Evolutionary conservation across 2,797 vertebrate species (phyloP).

Genomic region (Sphenodon punctatus): DNA sequence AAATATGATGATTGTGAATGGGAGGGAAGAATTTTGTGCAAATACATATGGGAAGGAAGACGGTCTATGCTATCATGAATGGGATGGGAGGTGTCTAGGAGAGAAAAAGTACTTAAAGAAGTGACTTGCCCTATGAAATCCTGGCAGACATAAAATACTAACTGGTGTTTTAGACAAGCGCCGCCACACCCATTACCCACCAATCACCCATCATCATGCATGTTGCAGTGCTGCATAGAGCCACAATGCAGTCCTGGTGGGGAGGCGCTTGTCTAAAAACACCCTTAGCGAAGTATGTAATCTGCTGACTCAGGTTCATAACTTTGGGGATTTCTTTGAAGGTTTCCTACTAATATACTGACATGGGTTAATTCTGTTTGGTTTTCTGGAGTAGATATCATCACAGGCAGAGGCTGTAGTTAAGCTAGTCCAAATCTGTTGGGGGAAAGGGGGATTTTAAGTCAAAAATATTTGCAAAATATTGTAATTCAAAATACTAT

Average conservation of each 20-base stretch:
- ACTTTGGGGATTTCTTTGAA: neutral
- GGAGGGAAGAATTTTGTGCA: neutral
- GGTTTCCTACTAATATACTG: neutral
- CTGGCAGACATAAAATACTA: too few species aligned
- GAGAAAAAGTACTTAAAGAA: neutral
- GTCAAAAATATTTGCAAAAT: too few species aligned
- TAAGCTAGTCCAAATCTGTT: too few species aligned
- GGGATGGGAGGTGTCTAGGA: neutral
- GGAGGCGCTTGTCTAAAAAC: too few species aligned
- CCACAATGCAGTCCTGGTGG: too few species aligned
- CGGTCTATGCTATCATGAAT: neutral
- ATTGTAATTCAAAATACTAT: too few species aligned
- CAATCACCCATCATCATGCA: too few species aligned
- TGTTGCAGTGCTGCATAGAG: too few species aligned
- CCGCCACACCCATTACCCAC: too few species aligned
- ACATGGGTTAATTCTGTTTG: too few species aligned
- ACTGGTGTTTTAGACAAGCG: too few species aligned
- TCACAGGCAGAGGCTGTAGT: neutral
- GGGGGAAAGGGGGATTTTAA: too few species aligned
- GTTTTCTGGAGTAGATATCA: neutral
- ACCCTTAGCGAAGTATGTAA: neutral
- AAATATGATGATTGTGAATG: rapidly evolving
- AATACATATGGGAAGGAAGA: neutral
- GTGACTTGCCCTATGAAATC: neutral
- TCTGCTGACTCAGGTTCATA: rapidly evolving